Percentiles rank a stretch among this genome's conserved stretches.
Conservation (phyloP, 2,888 invertebrate genomes). For the Ectropis crepuscularia region DNA sequence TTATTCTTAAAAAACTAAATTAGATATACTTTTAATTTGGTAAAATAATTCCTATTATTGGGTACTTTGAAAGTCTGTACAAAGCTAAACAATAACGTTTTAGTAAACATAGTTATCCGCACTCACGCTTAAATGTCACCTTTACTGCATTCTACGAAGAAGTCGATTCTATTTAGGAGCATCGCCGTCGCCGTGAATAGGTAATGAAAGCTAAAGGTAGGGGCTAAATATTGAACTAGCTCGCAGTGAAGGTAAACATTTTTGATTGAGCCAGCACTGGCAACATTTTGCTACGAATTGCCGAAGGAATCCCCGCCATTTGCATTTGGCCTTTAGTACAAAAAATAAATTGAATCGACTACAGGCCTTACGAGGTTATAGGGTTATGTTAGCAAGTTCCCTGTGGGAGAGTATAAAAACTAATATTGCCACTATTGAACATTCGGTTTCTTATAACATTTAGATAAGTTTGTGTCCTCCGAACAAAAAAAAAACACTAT, state of each 20-base stretch:
- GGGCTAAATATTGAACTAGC: conserved; percentile 64
- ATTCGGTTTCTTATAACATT: too few species aligned
- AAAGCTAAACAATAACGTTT: conserved; percentile 33
- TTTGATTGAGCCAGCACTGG: conserved; percentile 65
- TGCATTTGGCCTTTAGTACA: conserved; percentile 52
- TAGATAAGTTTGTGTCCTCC: too few species aligned
- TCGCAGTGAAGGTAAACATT: conserved; percentile 66
- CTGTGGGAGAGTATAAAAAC: too few species aligned
- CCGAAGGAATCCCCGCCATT: conserved; percentile 52
- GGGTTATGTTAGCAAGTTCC: background rate
- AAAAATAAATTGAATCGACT: conserved; percentile 52
- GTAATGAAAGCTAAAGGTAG: conserved; percentile 51
- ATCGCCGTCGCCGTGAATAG: conserved; percentile 48
- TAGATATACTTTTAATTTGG: too few species aligned
- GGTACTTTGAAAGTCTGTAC: conserved; percentile 5
- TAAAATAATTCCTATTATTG: too few species aligned
- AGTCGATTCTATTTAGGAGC: conserved; percentile 49
- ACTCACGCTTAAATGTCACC: conserved; percentile 47
- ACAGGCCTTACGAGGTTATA: conserved; percentile 3
- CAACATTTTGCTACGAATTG: conserved; percentile 54
- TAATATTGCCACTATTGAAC: too few species aligned
- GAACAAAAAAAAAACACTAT: too few species aligned
- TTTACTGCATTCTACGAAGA: conserved; percentile 45
- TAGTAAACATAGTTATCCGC: conserved; percentile 42
- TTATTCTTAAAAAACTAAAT: too few species aligned